Conservation (phyloP, 2,797 vertebrate species). For the Sebastes nivosus region DNA sequence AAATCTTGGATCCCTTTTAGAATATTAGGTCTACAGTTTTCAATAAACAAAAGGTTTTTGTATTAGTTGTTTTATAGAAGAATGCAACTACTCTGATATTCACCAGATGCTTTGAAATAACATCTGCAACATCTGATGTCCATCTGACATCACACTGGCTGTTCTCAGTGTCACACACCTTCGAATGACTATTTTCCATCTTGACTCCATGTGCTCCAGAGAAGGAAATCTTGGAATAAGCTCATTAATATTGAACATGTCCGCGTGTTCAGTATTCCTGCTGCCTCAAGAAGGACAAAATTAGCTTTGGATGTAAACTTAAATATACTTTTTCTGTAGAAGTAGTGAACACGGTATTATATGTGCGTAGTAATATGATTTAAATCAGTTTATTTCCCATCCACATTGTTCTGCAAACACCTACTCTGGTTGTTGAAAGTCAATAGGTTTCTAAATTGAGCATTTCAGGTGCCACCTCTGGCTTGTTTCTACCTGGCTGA, state of each 20-base stretch:
- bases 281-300: not conserved
- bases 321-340: not conserved
- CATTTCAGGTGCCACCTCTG: not conserved
- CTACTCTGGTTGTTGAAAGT: conserved; percentile 2
- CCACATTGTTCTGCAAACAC: not conserved
- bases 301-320: not conserved
- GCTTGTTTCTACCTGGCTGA: conserved; percentile 18
- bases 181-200: conserved; percentile 29
- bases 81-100: not conserved
- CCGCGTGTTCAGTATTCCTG: not conserved
- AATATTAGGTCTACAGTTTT: not conserved
- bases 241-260: conserved; percentile 7
- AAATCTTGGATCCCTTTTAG: not conserved
- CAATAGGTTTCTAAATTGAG: not conserved
- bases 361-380: not conserved
- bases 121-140: conserved; percentile 58
- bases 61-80: not conserved
- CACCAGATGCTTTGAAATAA: conserved; percentile 28
- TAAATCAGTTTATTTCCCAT: not conserved
- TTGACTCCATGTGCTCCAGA: conserved; percentile 43
- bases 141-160: conserved; percentile 32
- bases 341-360: not conserved
- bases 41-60: not conserved
- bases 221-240: not conserved
- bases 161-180: conserved; percentile 37